Evolutionary conservation across 2,113 vertebrate genomes (phyloP), one percentile per base, ranked within the genome.

Genomic region (Gracilinanus agilis): DNA sequence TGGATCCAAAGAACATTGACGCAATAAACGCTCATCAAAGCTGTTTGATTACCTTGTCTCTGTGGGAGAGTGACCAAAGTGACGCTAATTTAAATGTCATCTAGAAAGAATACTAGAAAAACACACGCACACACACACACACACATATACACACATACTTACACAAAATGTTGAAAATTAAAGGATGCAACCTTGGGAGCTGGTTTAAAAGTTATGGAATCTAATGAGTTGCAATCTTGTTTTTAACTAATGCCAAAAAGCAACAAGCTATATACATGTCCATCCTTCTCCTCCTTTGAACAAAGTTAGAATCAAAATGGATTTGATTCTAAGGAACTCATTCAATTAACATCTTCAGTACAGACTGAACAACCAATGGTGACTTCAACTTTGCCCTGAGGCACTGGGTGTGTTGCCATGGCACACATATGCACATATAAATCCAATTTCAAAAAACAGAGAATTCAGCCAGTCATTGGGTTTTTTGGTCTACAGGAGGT

Each of bases 21-120:
- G 96, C 97, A 97, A 96, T 93, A 93, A 92, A 94, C 91, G 93
- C 90, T 97, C 97, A 89, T 95, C 53, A 0, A 94, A 95, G 97
- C 97, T 95, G 97, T 97, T 95, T 97, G 97, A 97, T 96, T 94
- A 97, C 97, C 96, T 97, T 97, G 97, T 97, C 97, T 95, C 97
- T 95, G 96, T 93, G 97, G 96, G 97, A 97, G 90, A 97, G 97
- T 98, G 97, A 98, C 97, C 97, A 97, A 98, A 97, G 97, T 55
- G 95, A 97, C 91, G 96, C 90, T 96, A 96, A 97, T 98, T 95
- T 97, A 98, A 98, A 98, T 98, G 97, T 97, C 97, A 97, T 95
- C 94, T 96, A 96, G 93, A 96, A 96, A 97, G 95, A 97, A 97
- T 96, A 96, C 96, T 97, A 96, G 96, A 98, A 97, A 97, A 75